Conservation (phyloP, 2,113 vertebrate species). For the Callionymus lyra region DNA sequence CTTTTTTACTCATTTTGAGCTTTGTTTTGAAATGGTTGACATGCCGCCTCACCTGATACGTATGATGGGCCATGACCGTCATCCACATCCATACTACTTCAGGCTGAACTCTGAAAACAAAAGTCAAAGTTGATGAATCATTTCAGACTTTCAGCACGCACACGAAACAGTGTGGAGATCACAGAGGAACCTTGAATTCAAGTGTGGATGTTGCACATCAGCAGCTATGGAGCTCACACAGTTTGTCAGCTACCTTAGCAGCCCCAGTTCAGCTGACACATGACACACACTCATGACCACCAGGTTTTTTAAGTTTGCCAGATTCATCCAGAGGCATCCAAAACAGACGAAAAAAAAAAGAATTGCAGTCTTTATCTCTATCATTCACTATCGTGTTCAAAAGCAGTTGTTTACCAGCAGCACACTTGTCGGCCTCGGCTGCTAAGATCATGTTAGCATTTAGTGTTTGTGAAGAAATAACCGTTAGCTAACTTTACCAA, state of each 20-base stretch:
- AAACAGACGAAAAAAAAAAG: no score
- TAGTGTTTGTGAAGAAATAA: slow-evolving; percentile 20
- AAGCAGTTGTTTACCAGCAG: slow-evolving; percentile 8
- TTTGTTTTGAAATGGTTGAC: background rate
- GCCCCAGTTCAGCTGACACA: slow-evolving; percentile 9
- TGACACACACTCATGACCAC: slow-evolving; percentile 10
- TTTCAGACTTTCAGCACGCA: background rate
- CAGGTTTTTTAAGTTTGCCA: no score
- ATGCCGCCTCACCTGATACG: slow-evolving; percentile 73
- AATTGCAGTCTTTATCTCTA: background rate
- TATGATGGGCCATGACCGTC: slow-evolving; percentile 88
- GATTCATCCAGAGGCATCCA: no score
- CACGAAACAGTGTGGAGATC: no score
- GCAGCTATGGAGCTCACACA: no score
- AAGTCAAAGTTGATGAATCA: slow-evolving; percentile 13
- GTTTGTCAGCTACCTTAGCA: slow-evolving; percentile 1
- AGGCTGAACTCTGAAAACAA: slow-evolving; percentile 61
- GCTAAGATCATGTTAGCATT: slow-evolving; percentile 45
- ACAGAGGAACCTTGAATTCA: no score
- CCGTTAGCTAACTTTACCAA: slow-evolving; percentile 35
- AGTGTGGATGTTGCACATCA: no score
- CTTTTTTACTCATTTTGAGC: background rate
- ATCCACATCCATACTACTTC: slow-evolving; percentile 86
- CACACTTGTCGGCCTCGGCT: slow-evolving; percentile 37
- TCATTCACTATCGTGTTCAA: no score